These are phyloP conservation scores for Sicus ferrugineus DNA, from an alignment of 2,888 invertebrate genomes.

Conservation along the genomic window DNA sequence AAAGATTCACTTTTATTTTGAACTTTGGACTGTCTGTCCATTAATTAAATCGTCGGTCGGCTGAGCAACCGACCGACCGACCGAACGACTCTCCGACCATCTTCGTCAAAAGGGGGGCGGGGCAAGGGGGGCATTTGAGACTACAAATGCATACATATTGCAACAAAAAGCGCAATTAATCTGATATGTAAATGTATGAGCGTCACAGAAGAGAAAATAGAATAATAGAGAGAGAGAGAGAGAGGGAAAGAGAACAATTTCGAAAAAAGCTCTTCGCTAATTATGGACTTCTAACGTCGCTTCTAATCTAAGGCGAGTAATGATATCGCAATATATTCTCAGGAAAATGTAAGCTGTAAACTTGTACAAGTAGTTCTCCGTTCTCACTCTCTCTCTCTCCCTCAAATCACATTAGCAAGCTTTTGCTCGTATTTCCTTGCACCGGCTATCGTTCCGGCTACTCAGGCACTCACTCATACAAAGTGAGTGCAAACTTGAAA, in stretches of 20 bases:
- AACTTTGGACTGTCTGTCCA: constrained; percentile 26
- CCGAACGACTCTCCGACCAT: background rate
- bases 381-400: background rate
- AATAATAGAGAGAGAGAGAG: background rate
- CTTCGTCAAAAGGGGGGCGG: background rate
- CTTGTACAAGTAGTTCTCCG: background rate
- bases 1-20: constrained; percentile 46
- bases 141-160: background rate
- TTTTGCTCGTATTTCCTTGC: background rate
- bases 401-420: background rate
- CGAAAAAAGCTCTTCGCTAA: constrained; percentile 1
- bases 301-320: background rate
- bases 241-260: background rate
- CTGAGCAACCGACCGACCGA: background rate
- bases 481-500: background rate
- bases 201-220: background rate
- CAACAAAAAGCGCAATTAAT: background rate
- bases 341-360: background rate
- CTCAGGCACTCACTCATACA: background rate
- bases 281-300: background rate
- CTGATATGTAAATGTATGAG: background rate
- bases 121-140: too few species aligned
- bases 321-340: background rate
- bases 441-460: background rate
- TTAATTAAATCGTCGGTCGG: background rate